Evolutionary conservation across 2,113 vertebrate genomes (phyloP), one percentile per base, ranked within the genome.

Genomic region (Coregonus clupeaformis): DNA sequence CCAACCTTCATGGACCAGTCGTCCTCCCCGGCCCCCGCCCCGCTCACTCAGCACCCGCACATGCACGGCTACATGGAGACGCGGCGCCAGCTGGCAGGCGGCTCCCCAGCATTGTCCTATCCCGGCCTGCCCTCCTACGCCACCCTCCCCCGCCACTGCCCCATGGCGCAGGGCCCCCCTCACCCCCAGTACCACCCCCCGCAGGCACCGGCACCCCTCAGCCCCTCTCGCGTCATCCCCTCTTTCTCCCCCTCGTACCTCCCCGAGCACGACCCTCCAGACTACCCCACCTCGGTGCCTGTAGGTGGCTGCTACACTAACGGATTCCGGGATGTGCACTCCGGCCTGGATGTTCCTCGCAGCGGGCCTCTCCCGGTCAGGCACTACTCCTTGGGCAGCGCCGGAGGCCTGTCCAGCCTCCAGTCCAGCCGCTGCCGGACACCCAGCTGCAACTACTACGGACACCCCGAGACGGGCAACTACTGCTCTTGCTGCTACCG

Each of bases 401-500:
- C 92, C 0, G 91, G 89, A 0, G 91, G 88, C 5, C 73, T 93
- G 74, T 68, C 80, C 9, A 11, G 5, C 67, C 73, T 93, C 25
- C 94, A 91, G 90, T 95, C 97, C 87, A 94, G 90, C 87, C 96
- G 94, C 79, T 99, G 97, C 91, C 94, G 94, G 82, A 97, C 96
- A 27, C 94, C 94, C 11, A 94, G 89, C 92, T 99, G 97, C 92
- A 93, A 91, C 85, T 99, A 94, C 87, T 99, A 97, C 0, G 97
- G 97, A 79, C 97, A 97, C 80, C 96, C 97, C 0, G 97, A 98
- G 82, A 98, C 97, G 0, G 94, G 95, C 80, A 94, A 99, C 90
- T 98, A 96, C 91, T 99, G 97, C 84, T 99, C 97, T 49, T 98
- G 93, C 91, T 99, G 97, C 84, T 99, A 97, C 87, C 88, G 90